Evolutionary conservation across 2,797 vertebrate species (phyloP).

Genomic region (Pygocentrus nattereri): DNA sequence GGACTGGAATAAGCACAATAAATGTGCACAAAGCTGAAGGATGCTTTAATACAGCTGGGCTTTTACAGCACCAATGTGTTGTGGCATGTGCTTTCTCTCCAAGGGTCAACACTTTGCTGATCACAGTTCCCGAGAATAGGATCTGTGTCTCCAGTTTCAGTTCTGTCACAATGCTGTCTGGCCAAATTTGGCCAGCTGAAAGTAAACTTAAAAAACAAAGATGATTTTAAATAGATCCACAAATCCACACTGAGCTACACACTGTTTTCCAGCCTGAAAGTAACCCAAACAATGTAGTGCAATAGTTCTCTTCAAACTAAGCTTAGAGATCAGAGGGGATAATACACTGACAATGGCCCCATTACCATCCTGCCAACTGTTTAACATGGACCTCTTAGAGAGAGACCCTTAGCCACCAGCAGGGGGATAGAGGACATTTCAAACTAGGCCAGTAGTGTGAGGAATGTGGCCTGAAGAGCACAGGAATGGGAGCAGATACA

Average conservation of each 20-base stretch:
- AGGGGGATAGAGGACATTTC: slow-evolving; percentile 25
- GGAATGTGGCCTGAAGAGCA: slow-evolving; percentile 5
- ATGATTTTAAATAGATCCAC: slow-evolving; percentile 35
- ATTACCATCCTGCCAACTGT: slow-evolving; percentile 22
- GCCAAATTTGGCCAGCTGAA: not conserved
- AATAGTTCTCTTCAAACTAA: slow-evolving; percentile 30
- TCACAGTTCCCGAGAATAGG: not conserved
- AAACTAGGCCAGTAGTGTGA: not conserved
- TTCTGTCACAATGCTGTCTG: not conserved
- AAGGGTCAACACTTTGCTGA: not conserved
- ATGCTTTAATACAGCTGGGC: not conserved
- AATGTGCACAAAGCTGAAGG: not conserved
- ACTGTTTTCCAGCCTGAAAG: not conserved
- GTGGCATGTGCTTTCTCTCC: not conserved
- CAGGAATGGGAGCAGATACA: not conserved
- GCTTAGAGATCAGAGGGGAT: slow-evolving; percentile 36
- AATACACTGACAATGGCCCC: slow-evolving; percentile 22
- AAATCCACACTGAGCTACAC: slow-evolving; percentile 21
- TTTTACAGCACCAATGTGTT: not conserved
- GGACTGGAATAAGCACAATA: not conserved
- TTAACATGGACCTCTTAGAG: not conserved
- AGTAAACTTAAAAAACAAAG: not conserved
- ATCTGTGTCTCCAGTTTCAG: not conserved
- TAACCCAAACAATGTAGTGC: slow-evolving; percentile 29
- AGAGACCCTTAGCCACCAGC: not conserved